Conservation (phyloP, 2,113 vertebrate genomes). For the Oreotragus oreotragus region DNA sequence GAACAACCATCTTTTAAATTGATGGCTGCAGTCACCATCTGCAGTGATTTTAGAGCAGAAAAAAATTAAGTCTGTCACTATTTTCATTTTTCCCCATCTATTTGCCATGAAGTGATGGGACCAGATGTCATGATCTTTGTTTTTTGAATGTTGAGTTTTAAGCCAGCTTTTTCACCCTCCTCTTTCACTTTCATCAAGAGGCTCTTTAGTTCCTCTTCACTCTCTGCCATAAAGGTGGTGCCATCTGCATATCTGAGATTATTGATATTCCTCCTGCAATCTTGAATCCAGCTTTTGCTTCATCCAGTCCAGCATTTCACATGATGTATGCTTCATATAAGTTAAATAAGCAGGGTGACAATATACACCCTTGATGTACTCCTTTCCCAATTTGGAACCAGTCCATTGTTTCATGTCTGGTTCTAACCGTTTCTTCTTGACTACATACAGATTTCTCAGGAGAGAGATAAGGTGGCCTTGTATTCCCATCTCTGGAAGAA, state of each 20-base stretch:
- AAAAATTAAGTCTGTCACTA: background rate
- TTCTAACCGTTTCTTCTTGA: too few species aligned
- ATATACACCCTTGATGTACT: too few species aligned
- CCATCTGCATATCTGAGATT: background rate
- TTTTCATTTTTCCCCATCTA: background rate
- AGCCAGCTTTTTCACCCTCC: background rate
- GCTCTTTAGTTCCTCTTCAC: background rate
- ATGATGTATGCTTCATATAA: background rate
- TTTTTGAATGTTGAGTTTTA: background rate
- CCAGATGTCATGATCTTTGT: background rate
- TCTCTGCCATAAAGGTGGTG: background rate
- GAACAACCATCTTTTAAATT: background rate
- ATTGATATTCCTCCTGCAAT: background rate
- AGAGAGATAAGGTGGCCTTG: too few species aligned
- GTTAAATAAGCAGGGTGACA: too few species aligned
- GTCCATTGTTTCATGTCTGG: too few species aligned
- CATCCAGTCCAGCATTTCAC: background rate
- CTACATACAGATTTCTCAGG: too few species aligned
- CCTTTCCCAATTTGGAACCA: too few species aligned
- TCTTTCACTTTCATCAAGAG: background rate
- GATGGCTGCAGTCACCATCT: background rate
- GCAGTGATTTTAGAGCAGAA: accelerated
- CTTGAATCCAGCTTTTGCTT: background rate
- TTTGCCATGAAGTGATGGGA: background rate
- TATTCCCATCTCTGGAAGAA: too few species aligned